Conservation (phyloP, 2,797 vertebrate genomes). For the Gymnoscopelus microlampas region DNA sequence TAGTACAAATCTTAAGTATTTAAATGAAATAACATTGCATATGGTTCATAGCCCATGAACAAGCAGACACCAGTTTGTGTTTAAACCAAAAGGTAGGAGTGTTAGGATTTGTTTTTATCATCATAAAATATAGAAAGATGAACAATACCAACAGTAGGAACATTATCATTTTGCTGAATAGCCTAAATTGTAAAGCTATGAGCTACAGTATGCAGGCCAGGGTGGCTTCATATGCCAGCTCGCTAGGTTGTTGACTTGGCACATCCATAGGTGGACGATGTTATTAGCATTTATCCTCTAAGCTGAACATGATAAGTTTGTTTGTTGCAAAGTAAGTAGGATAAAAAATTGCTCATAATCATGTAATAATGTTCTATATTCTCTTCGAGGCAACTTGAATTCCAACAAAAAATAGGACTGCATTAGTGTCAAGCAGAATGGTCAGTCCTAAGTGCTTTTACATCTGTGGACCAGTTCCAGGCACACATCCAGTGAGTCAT, state of each 20-base stretch:
- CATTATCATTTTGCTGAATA: conserved; percentile 5
- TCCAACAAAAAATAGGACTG: conserved; percentile 7
- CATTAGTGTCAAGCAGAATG: conserved; percentile 4
- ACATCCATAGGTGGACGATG: background rate
- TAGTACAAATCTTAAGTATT: no score
- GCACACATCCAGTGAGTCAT: conserved; percentile 44
- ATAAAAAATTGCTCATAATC: background rate
- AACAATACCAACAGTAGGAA: background rate
- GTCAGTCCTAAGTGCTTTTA: conserved; percentile 40
- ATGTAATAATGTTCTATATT: conserved; percentile 2
- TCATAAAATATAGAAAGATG: background rate
- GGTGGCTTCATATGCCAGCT: background rate
- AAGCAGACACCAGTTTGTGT: no score
- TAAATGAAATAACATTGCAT: no score
- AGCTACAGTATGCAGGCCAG: background rate
- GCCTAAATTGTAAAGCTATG: background rate
- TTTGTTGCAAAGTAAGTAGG: conserved; percentile 1
- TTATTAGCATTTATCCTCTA: background rate
- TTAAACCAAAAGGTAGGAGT: no score
- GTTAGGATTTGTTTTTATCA: no score
- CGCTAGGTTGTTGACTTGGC: background rate
- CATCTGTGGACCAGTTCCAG: conserved; percentile 54
- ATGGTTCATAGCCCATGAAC: no score
- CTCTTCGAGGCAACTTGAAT: conserved; percentile 20
- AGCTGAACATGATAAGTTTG: background rate